These are phyloP conservation scores for Phyllopteryx taeniolatus DNA, from an alignment of 2,113 vertebrate species.

Conservation along the genomic window DNA sequence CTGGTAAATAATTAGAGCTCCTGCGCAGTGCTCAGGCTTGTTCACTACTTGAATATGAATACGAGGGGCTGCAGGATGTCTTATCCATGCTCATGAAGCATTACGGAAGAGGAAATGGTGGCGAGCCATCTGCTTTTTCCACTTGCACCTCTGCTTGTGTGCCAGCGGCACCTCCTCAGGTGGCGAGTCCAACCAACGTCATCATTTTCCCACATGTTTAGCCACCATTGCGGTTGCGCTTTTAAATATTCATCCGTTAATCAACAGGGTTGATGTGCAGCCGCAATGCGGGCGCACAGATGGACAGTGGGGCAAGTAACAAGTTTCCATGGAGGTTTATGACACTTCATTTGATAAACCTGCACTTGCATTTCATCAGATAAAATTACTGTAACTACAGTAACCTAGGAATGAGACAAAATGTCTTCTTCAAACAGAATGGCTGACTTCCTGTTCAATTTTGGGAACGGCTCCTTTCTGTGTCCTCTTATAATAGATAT, in stretches of 20 bases:
- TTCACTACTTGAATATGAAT: conserved; percentile 54
- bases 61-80: conserved; percentile 39
- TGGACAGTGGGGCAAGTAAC: background rate
- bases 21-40: conserved; percentile 22
- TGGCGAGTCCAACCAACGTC: conserved; percentile 40
- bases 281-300: conserved; percentile 7
- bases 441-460: too few species aligned
- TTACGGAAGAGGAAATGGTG: conserved; percentile 66
- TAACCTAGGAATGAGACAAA: background rate
- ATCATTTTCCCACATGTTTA: conserved; percentile 8
- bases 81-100: conserved; percentile 53
- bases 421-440: background rate
- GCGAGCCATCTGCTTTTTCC: conserved; percentile 59
- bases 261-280: background rate
- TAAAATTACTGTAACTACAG: background rate
- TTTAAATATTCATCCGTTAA: conserved; percentile 14
- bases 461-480: too few species aligned
- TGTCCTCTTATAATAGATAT: too few species aligned
- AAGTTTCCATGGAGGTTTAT: background rate
- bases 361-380: background rate
- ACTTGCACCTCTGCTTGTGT: conserved; percentile 9
- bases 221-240: conserved; percentile 3
- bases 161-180: conserved; percentile 49
- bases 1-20: conserved; percentile 64
- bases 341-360: background rate